Conservation (phyloP, 2,888 invertebrate genomes). For the Beris morrisii region DNA sequence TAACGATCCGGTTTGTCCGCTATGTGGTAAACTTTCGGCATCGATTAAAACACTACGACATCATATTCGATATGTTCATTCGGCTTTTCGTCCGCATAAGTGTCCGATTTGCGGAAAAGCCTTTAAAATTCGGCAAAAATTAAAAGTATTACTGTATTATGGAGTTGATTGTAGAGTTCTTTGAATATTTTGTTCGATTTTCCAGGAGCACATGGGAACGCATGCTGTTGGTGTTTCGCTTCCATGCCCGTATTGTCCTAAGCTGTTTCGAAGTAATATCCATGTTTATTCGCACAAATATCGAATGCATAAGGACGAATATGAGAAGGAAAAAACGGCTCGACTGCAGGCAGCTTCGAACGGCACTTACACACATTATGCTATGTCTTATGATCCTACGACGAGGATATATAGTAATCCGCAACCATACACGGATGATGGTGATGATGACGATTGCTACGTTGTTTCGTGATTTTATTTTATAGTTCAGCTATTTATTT, state of each 20-base stretch:
- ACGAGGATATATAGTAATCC: slow-evolving; percentile 18
- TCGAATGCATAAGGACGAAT: slow-evolving; percentile 36
- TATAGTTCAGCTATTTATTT: not conserved
- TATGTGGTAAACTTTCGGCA: slow-evolving; percentile 35
- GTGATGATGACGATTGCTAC: slow-evolving; percentile 30
- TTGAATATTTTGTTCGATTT: slow-evolving; percentile 5
- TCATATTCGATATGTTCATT: slow-evolving; percentile 37
- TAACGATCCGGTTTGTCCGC: slow-evolving; percentile 34
- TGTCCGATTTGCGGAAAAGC: slow-evolving; percentile 33
- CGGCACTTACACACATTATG: slow-evolving; percentile 13
- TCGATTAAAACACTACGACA: slow-evolving; percentile 34
- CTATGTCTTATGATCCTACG: slow-evolving; percentile 23
- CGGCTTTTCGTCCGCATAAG: slow-evolving; percentile 34
- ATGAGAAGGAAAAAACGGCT: slow-evolving; percentile 26
- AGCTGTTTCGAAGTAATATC: slow-evolving; percentile 35
- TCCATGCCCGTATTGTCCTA: slow-evolving; percentile 35
- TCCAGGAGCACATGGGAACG: slow-evolving; percentile 34
- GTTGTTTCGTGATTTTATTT: slow-evolving; percentile 25
- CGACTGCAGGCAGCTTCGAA: not conserved
- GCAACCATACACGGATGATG: slow-evolving; percentile 11
- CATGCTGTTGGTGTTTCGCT: slow-evolving; percentile 33
- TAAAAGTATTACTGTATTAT: slow-evolving; percentile 27
- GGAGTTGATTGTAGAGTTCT: not conserved
- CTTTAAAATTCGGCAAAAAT: slow-evolving; percentile 38
- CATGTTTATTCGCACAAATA: slow-evolving; percentile 37